Percentiles rank a stretch among this genome's conserved stretches.
These are phyloP conservation scores for Aphis gossypii DNA, from an alignment of 1,140 invertebrate genomes.

Conservation along the genomic window DNA sequence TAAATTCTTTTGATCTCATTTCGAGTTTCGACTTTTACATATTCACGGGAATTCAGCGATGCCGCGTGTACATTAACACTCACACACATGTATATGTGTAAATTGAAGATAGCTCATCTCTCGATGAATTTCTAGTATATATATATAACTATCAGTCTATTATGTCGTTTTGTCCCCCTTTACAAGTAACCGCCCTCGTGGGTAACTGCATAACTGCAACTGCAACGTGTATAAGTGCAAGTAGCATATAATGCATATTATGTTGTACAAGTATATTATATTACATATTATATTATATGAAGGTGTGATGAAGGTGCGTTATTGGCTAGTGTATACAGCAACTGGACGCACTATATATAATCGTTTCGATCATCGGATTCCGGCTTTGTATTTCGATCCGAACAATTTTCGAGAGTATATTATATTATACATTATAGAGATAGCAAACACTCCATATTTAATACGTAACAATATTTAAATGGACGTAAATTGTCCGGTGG, in stretches of 20 bases:
- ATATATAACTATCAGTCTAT: not conserved
- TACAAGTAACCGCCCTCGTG: not conserved
- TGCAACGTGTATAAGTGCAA: not conserved
- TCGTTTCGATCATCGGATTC: not conserved
- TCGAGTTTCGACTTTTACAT: not conserved
- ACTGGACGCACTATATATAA: not conserved
- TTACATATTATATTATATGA: not conserved
- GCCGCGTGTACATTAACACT: not conserved
- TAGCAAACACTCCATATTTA: too few species aligned
- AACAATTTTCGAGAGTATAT: not conserved
- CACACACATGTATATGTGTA: not conserved
- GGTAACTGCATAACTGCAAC: not conserved
- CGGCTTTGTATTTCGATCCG: not conserved
- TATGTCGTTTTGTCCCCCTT: not conserved
- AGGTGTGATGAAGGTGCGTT: not conserved
- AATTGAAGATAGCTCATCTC: not conserved
- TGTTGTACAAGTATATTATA: not conserved
- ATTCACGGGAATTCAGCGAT: not conserved
- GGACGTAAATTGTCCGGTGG: not conserved
- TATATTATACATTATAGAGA: not conserved
- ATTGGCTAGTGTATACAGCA: not conserved
- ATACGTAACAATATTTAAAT: too few species aligned
- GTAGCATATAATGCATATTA: not conserved
- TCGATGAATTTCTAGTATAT: not conserved
- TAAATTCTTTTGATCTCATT: not conserved